phyloP scores from a whole-genome alignment of 2,113 vertebrate species.

The Callaeas wilsoni region DNA sequence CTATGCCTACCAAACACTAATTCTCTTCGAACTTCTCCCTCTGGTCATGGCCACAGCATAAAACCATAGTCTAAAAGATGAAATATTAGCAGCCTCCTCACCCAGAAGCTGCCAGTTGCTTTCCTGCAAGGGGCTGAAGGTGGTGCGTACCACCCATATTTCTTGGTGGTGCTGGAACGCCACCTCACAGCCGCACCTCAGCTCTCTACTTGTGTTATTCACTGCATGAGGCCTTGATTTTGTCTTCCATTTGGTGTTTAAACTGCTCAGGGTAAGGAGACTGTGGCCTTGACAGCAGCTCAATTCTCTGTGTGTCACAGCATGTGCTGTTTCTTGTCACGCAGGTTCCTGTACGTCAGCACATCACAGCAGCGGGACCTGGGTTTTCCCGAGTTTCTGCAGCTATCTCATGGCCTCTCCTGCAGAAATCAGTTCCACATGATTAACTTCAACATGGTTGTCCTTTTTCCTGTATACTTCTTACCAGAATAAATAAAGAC shows the following conservation, averaged over 20 bases:
- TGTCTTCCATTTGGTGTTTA: not conserved
- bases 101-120: not conserved
- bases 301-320: not conserved
- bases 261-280: not conserved
- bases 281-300: not conserved
- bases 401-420: not conserved
- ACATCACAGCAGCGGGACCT: not conserved
- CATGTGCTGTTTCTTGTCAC: fast-evolving
- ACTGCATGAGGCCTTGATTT: not conserved
- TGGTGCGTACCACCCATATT: not conserved
- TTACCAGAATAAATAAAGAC: not conserved
- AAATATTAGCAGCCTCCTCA: not conserved
- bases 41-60: not conserved
- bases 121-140: not conserved
- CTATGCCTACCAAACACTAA: not conserved
- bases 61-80: not conserved
- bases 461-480: not conserved
- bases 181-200: not conserved
- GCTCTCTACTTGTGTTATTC: not conserved
- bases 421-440: not conserved
- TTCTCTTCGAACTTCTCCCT: not conserved
- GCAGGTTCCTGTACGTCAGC: not conserved
- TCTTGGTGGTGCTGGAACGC: not conserved
- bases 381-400: not conserved
- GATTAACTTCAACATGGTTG: not conserved